These are phyloP conservation scores for Apodemia hepburni DNA, from an alignment of 2,888 invertebrate genomes.

Conservation along the genomic window DNA sequence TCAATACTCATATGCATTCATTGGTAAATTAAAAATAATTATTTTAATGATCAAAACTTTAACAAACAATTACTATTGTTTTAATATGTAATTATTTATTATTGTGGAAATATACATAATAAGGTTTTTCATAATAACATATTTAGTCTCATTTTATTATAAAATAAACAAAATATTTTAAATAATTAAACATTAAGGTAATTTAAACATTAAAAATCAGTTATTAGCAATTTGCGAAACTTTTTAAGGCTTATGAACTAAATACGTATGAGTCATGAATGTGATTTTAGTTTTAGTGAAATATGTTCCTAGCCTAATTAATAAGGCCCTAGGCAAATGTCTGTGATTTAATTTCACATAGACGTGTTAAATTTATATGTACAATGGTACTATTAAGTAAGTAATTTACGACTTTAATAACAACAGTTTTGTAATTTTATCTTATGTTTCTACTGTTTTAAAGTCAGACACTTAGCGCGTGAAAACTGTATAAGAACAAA, in stretches of 20 bases:
- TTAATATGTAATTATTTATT: too few relatives aligned
- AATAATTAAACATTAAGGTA: too few relatives aligned
- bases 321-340: conserved; percentile 34
- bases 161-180: too few relatives aligned
- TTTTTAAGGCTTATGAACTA: background rate
- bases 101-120: too few relatives aligned
- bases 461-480: background rate
- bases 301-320: conserved; percentile 46
- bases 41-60: too few relatives aligned
- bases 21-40: too few relatives aligned
- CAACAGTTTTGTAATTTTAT: background rate
- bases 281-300: conserved; percentile 20
- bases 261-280: background rate
- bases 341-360: conserved; percentile 40
- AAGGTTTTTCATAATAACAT: too few relatives aligned
- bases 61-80: too few relatives aligned
- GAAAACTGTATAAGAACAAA: too few relatives aligned
- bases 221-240: background rate
- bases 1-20: too few relatives aligned
- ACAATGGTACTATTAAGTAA: background rate
- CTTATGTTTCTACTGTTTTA: background rate
- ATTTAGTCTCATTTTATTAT: too few relatives aligned
- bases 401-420: background rate
- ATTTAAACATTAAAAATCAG: too few relatives aligned
- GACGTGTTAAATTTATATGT: background rate